These are phyloP conservation scores for Zhuqinia jingwanae DNA, from an alignment of 2,888 invertebrate species.

Conservation along the genomic window DNA sequence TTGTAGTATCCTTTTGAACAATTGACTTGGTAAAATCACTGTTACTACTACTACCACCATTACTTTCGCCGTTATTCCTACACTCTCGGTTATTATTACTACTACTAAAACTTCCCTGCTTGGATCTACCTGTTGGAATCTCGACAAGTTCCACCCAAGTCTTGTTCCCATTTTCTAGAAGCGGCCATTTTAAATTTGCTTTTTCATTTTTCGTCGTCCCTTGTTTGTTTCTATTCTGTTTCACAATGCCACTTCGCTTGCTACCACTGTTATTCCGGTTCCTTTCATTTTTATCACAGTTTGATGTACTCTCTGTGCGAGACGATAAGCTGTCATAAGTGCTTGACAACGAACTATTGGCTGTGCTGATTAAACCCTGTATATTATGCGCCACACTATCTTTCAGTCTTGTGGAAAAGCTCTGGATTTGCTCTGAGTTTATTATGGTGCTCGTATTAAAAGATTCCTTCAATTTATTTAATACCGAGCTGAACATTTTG, in stretches of 20 bases:
- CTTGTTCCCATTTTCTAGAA: constrained; percentile 80
- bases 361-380: constrained; percentile 53
- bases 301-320: constrained; percentile 21
- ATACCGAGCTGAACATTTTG: constrained; percentile 76
- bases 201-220: neutral
- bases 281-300: constrained; percentile 65
- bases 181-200: constrained; percentile 83
- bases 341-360: constrained; percentile 14
- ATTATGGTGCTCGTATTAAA: constrained; percentile 61
- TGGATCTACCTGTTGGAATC: constrained; percentile 81
- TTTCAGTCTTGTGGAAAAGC: constrained; percentile 76
- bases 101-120: no score
- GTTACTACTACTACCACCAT: constrained; percentile 79
- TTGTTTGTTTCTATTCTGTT: constrained; percentile 32
- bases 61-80: neutral
- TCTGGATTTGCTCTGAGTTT: constrained; percentile 73
- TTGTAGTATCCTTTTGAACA: constrained; percentile 80
- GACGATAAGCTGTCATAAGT: constrained; percentile 53
- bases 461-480: constrained; percentile 75
- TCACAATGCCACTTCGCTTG: constrained; percentile 24
- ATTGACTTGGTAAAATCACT: neutral
- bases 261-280: constrained; percentile 31
- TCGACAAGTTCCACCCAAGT: constrained; percentile 75
- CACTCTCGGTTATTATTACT: constrained; percentile 80
- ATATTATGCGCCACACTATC: constrained; percentile 75